A percentile compares a stretch with the other conserved stretches of the same genome.
Conservation (phyloP, 2,888 invertebrate genomes). For the Villa cingulata region DNA sequence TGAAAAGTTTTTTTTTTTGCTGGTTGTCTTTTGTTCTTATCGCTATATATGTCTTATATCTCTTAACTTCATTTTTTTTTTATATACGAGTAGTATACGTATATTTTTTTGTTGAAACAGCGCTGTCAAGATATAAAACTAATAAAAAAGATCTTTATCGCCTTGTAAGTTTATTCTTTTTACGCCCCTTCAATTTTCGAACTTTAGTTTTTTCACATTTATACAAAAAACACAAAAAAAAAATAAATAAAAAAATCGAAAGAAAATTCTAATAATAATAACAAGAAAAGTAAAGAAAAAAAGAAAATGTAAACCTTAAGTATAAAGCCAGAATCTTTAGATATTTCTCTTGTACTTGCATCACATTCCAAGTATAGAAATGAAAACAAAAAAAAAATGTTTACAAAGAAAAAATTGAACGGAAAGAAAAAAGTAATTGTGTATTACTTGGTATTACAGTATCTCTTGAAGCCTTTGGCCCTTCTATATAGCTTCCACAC, state of each 20-base stretch:
- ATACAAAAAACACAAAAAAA: too few species aligned
- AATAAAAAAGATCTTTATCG: conserved; percentile 13
- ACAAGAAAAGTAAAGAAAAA: too few species aligned
- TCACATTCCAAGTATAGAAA: background rate
- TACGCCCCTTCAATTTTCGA: background rate
- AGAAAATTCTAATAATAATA: too few species aligned
- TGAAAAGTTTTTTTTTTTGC: too few species aligned
- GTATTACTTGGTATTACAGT: too few species aligned
- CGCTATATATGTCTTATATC: too few species aligned
- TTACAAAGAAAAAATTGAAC: background rate
- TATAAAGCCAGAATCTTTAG: too few species aligned
- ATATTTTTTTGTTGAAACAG: background rate
- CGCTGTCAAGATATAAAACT: conserved; percentile 5
- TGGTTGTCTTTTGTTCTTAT: too few species aligned
- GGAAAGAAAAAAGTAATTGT: background rate
- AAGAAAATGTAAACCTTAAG: too few species aligned
- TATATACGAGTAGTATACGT: too few species aligned
- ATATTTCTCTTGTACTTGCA: background rate
- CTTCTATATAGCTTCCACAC: conserved; percentile 1
- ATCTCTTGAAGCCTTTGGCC: conserved; percentile 4
- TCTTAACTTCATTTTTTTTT: too few species aligned
- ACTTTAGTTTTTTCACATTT: background rate
- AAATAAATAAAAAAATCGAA: too few species aligned
- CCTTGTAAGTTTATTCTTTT: background rate
- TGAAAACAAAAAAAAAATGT: background rate